These are phyloP conservation scores for Lycodopsis pacificus DNA, from an alignment of 2,797 vertebrate genomes.

Conservation along the genomic window DNA sequence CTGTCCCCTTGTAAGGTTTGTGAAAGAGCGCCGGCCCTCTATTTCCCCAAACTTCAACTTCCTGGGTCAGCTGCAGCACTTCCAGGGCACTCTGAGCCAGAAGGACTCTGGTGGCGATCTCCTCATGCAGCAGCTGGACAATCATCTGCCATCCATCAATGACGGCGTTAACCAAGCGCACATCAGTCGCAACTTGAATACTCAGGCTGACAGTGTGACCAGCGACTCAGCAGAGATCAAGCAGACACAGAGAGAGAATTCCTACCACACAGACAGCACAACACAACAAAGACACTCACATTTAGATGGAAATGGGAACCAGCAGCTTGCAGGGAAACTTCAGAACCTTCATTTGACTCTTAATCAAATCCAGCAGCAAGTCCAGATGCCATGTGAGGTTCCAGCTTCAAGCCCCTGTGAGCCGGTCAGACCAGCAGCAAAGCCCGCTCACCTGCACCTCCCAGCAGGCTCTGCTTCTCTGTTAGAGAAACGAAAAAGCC, in stretches of 20 bases:
- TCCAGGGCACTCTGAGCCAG: conserved; percentile 78
- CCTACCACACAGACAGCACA: conserved; percentile 15
- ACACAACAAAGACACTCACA: conserved; percentile 31
- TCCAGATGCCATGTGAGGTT: conserved; percentile 16
- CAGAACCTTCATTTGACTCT: conserved; percentile 54
- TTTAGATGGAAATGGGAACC: conserved; percentile 16
- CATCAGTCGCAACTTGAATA: conserved; percentile 5
- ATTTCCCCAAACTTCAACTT: conserved; percentile 89
- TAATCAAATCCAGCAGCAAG: conserved; percentile 39
- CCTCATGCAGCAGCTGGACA: conserved; percentile 42
- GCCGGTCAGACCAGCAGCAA: conserved; percentile 39
- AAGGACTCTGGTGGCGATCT: conserved; percentile 29
- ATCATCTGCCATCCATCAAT: neutral
- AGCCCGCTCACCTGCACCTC: conserved; percentile 67
- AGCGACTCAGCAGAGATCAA: conserved; percentile 24
- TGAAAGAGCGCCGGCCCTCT: conserved; percentile 86
- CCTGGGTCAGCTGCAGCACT: conserved; percentile 86
- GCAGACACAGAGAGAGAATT: conserved; percentile 36
- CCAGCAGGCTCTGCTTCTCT: conserved; percentile 66
- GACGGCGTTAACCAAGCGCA: conserved; percentile 6
- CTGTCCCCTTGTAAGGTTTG: conserved; percentile 78
- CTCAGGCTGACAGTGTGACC: conserved; percentile 20
- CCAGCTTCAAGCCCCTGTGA: conserved; percentile 10
- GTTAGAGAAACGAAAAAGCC: conserved; percentile 80
- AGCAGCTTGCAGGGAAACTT: conserved; percentile 51